Evolutionary conservation across 92 coral and sea anemone genomes (phyloP).

Genomic region (Plumapathes pennacea): DNA sequence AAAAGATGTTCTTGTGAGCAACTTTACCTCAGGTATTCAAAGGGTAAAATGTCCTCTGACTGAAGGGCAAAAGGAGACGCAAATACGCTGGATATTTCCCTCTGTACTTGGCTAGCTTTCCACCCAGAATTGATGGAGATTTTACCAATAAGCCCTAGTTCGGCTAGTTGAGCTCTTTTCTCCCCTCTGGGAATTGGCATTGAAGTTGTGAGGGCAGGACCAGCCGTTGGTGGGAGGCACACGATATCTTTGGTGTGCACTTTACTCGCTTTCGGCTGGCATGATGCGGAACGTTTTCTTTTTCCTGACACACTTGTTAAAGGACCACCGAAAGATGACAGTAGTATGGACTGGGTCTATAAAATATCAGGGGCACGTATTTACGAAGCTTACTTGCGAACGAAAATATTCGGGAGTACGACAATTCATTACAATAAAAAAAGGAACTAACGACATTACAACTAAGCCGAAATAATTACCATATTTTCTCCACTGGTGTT

Average conservation of each 20-base stretch:
- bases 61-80: constrained; percentile 37
- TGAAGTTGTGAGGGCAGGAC: constrained; percentile 2
- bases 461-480: too few relatives aligned
- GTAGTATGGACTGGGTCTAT: too few relatives aligned
- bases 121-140: constrained; percentile 32
- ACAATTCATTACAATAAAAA: too few relatives aligned
- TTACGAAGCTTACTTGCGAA: too few relatives aligned
- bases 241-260: constrained; percentile 32
- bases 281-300: too few relatives aligned
- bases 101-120: constrained; percentile 28
- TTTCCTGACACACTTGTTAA: too few relatives aligned
- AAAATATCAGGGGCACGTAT: too few relatives aligned
- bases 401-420: too few relatives aligned
- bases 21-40: constrained; percentile 38
- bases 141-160: constrained; percentile 43
- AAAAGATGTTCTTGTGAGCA: too few relatives aligned
- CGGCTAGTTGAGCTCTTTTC: constrained; percentile 23
- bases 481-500: too few relatives aligned
- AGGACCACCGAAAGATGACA: too few relatives aligned
- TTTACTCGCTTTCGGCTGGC: constrained; percentile 13
- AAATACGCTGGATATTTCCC: constrained; percentile 39
- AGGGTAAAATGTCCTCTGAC: constrained; percentile 28
- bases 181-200: constrained; percentile 43
- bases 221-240: constrained; percentile 34
- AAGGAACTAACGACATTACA: too few relatives aligned